Evolutionary conservation across 2,113 vertebrate genomes (phyloP).

Genomic region (Pyxicephalus adspersus): DNA sequence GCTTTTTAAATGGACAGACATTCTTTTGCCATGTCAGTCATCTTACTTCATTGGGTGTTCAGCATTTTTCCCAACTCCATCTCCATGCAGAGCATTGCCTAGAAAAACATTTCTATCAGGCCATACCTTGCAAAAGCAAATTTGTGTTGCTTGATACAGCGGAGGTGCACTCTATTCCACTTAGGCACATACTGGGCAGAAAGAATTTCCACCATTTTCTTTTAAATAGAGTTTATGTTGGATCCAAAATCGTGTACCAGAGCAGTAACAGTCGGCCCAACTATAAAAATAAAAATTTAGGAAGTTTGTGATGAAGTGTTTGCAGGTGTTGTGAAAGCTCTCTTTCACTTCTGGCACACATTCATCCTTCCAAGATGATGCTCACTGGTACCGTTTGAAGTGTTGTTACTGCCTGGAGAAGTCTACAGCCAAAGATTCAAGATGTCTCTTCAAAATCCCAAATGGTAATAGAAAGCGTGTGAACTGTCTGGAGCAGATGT

Average conservation of each 20-base stretch:
- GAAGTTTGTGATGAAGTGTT: not conserved
- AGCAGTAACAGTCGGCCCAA: not conserved
- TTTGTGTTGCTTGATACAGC: not conserved
- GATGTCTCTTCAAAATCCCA: not conserved
- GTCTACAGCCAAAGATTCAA: not conserved
- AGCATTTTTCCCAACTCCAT: not conserved
- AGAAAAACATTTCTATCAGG: not conserved
- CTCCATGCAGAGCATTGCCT: not conserved
- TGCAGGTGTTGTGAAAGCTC: constrained; percentile 5
- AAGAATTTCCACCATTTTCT: not conserved
- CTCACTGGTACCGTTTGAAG: not conserved
- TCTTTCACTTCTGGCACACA: not conserved
- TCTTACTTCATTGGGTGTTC: not conserved
- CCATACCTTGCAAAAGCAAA: not conserved
- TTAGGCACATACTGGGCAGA: not conserved
- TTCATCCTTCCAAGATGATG: not conserved
- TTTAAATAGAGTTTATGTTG: not conserved
- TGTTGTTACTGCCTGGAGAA: not conserved
- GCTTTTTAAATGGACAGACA: too few species aligned
- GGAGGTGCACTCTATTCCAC: not conserved
- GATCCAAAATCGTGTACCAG: not conserved
- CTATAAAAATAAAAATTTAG: not conserved
- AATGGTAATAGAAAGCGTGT: not conserved
- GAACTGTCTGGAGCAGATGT: not conserved
- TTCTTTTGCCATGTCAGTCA: not conserved